These are phyloP conservation scores for Melanargia galathea DNA, from an alignment of 2,888 invertebrate genomes.

Conservation along the genomic window DNA sequence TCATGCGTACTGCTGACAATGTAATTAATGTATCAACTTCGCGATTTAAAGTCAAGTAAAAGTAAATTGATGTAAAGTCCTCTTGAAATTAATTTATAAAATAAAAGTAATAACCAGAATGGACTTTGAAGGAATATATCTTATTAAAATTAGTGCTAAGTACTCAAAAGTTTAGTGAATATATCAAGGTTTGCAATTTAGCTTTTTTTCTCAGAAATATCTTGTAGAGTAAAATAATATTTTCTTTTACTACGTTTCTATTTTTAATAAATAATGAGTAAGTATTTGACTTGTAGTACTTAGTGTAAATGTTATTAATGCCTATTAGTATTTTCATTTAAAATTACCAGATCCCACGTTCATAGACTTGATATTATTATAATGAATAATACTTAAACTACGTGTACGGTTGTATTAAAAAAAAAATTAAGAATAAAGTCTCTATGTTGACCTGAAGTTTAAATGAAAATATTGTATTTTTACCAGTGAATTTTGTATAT, in stretches of 20 bases:
- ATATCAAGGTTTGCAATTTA: neutral
- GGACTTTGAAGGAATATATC: no score
- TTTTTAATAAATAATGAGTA: constrained; percentile 1
- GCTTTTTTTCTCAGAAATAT: neutral
- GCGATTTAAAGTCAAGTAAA: no score
- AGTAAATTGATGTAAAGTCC: no score
- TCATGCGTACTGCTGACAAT: no score
- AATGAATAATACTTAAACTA: neutral
- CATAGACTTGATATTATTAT: neutral
- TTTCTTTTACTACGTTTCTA: neutral
- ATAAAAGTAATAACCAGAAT: no score
- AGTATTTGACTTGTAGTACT: neutral
- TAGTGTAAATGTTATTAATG: neutral
- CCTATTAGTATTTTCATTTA: neutral
- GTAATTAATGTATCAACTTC: no score
- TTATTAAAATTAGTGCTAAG: no score
- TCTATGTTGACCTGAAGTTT: no score
- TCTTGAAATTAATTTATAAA: no score
- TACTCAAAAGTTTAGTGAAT: no score
- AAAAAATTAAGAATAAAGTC: no score
- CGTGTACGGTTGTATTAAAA: no score
- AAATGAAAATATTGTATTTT: neutral
- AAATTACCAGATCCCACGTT: neutral
- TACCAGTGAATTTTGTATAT: neutral
- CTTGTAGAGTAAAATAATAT: neutral